Conservation (phyloP, 2,113 vertebrate genomes). For the Cavia porcellus region DNA sequence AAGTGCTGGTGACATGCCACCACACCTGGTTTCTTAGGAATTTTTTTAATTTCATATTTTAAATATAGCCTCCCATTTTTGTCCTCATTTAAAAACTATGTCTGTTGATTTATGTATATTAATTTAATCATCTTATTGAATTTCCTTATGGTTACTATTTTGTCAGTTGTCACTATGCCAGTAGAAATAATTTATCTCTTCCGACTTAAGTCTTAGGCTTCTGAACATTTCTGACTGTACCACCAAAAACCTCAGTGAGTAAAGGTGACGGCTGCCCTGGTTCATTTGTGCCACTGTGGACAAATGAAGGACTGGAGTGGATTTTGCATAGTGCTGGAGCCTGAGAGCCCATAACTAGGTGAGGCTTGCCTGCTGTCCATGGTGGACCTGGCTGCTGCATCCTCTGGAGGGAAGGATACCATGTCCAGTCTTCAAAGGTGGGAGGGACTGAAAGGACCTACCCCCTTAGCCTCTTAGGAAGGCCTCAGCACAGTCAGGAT, state of each 20-base stretch:
- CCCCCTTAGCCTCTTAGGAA: background rate
- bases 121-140: background rate
- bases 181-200: background rate
- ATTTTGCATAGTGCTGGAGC: background rate
- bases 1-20: background rate
- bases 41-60: background rate
- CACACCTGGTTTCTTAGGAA: background rate
- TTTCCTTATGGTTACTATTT: background rate
- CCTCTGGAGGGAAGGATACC: background rate
- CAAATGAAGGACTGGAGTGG: background rate
- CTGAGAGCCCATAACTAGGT: background rate
- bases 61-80: background rate
- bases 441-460: background rate
- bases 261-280: background rate
- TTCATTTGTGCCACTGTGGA: background rate
- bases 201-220: background rate
- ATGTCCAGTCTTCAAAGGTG: background rate
- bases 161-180: background rate
- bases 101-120: background rate
- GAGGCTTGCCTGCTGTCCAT: background rate
- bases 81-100: background rate
- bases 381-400: background rate
- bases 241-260: background rate
- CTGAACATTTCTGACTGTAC: background rate
- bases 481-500: background rate